Evolutionary conservation across 2,113 vertebrate species (phyloP).

Genomic region (Sorex araneus): DNA sequence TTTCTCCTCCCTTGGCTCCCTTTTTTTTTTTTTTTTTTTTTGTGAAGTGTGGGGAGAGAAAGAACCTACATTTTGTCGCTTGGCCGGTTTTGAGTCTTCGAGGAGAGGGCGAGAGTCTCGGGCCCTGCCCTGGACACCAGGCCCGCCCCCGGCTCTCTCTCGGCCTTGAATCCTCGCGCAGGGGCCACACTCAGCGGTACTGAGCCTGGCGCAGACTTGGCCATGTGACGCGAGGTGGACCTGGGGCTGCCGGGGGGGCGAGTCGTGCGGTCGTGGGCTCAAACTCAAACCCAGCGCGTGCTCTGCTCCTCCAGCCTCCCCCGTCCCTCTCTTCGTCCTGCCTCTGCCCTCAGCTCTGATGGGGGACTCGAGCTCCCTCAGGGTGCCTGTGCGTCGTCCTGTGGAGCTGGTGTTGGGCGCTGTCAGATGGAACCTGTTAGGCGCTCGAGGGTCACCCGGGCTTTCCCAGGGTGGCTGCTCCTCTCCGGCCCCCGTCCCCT

Average conservation of each 20-base stretch:
- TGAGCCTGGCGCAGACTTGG: too few species aligned
- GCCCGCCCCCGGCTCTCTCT: not conserved
- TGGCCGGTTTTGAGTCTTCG: not conserved
- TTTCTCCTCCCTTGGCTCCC: not conserved
- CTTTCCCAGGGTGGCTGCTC: not conserved
- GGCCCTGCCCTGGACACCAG: not conserved
- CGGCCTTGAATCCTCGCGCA: too few species aligned
- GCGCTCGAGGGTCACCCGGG: not conserved
- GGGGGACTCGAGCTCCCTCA: too few species aligned
- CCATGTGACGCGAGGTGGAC: too few species aligned
- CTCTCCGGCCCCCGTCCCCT: not conserved
- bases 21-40: not conserved
- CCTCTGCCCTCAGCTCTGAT: not conserved
- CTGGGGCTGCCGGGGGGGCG: too few species aligned
- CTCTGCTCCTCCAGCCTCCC: not conserved
- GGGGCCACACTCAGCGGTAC: not conserved
- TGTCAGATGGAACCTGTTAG: not conserved
- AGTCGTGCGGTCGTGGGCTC: not conserved
- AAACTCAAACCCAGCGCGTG: not conserved
- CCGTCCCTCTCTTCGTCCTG: not conserved
- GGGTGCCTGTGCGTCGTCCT: not conserved
- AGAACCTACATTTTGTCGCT: not conserved
- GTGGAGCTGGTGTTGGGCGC: not conserved
- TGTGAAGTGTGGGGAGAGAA: not conserved
- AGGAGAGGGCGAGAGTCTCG: not conserved